Conservation (phyloP, 2,113 vertebrate genomes). For the Vicugna pacos region DNA sequence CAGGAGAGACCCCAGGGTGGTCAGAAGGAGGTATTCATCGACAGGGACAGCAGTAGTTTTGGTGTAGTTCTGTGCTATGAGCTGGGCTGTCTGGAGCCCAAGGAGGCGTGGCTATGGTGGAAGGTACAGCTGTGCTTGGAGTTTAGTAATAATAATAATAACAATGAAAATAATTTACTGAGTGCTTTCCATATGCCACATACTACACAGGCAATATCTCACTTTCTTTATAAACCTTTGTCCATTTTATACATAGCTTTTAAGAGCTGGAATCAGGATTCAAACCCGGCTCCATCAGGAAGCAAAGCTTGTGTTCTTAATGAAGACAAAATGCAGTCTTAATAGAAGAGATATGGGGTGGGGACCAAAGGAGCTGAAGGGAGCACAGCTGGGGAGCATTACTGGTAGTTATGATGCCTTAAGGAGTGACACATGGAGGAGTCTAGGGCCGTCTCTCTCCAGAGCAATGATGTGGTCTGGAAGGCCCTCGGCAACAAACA, state of each 20-base stretch:
- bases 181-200: not conserved
- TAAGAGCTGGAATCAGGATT: not conserved
- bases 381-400: not conserved
- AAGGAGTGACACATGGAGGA: too few relatives aligned
- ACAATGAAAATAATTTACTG: not conserved
- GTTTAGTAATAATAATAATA: slow-evolving; percentile 55
- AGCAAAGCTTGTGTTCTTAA: not conserved
- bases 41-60: slow-evolving; percentile 45
- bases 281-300: not conserved
- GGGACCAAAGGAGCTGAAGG: too few relatives aligned
- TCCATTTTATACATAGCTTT: not conserved
- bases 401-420: not conserved
- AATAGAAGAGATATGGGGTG: not conserved
- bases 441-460: not conserved
- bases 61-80: not conserved
- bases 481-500: not conserved
- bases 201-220: not conserved
- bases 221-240: not conserved
- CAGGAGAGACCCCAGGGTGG: not conserved
- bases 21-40: not conserved
- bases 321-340: not conserved
- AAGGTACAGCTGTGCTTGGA: slow-evolving; percentile 33
- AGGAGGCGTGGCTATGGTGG: slow-evolving; percentile 50
- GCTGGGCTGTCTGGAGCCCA: slow-evolving; percentile 66
- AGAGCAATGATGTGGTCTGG: not conserved